Percentiles rank a stretch among this genome's conserved stretches.
Evolutionary conservation across 2,797 vertebrate genomes (phyloP).

Genomic region (Chelidonichthys spinosus): DNA sequence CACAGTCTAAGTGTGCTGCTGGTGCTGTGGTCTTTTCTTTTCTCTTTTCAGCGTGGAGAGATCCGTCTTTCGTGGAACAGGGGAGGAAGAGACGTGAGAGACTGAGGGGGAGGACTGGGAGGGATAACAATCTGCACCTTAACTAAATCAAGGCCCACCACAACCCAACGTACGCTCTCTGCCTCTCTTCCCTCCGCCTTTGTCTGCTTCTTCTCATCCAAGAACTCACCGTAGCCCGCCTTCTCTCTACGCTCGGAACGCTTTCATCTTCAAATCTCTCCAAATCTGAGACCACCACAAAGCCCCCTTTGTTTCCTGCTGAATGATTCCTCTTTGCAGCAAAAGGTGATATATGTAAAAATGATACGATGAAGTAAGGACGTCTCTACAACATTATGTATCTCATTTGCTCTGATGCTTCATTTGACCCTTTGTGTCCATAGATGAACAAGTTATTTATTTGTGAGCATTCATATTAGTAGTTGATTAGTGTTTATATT

Average conservation of each 20-base stretch:
- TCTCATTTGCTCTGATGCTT: not conserved
- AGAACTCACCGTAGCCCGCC: constrained; percentile 81
- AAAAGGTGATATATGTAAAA: constrained; percentile 2
- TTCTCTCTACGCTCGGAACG: constrained; percentile 62
- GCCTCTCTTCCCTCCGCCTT: constrained; percentile 54
- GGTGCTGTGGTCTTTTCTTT: constrained; percentile 71
- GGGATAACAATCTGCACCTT: constrained; percentile 81
- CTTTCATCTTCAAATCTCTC: constrained; percentile 67
- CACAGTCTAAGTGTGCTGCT: constrained; percentile 62
- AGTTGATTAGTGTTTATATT: too few relatives aligned
- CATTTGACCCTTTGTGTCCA: not conserved
- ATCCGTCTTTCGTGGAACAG: constrained; percentile 88
- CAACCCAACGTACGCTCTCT: constrained; percentile 60
- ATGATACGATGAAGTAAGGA: not conserved
- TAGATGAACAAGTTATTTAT: not conserved
- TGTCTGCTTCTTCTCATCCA: constrained; percentile 66
- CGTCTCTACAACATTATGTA: not conserved
- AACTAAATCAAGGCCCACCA: constrained; percentile 85
- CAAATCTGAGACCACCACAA: constrained; percentile 85
- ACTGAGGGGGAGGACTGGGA: constrained; percentile 74
- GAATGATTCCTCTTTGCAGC: constrained; percentile 24
- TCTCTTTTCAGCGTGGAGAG: constrained; percentile 75
- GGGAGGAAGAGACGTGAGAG: constrained; percentile 83
- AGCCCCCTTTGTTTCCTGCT: constrained; percentile 59
- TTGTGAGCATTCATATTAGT: not conserved